Evolutionary conservation across 1,140 invertebrate genomes (phyloP), one percentile per base, ranked within the genome.

Genomic region (Acyrthosiphon pisum): DNA sequence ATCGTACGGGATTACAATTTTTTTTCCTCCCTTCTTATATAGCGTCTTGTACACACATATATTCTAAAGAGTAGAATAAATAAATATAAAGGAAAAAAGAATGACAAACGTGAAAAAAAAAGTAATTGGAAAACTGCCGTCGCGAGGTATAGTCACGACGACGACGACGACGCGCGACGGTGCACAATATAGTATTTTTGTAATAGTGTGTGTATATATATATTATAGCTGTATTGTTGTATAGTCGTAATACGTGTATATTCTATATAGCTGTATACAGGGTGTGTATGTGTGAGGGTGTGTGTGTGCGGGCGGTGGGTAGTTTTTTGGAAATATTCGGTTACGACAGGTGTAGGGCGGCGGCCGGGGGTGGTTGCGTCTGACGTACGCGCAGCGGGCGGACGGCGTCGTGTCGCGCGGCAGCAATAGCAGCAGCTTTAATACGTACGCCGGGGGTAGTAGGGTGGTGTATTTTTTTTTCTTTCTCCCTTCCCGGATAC

Each of bases 111-210:
- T 41, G 22, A 23, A 50, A 41, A 92, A 76, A 83, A 92, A 83
- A 76, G n/a, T 92, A 92, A 92, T 92, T 92, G 91, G 91, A 92
- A 92, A 92, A 92, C 91, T 83, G 91, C 84, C 91, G 91, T 83
- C 91, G 68, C 48, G 50, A 90, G 30, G 91, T 50, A 83, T 35
- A 76, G 60, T 76, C 44, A 91, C 41, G 30, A 44, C 14, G 26
- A 68, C 35, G 30, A 90, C 89, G 41, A 83, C 41, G 20, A 26
- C 35, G 87, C 30, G 48, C 30, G 14, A 48, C 35, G 30, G 83
- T 84, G 37, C 23, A 84, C 35, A 41, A 41, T 44, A 46, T 86
- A 44, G 41, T 86, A 86, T 37, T 86, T 41, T 86, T 26, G 83
- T 86, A 86, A 41, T 86, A 44, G 83, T 86, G n/a, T 53, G 9